phyloP scores from a whole-genome alignment of 2,113 vertebrate species.

The Hiodon tergisus region DNA sequence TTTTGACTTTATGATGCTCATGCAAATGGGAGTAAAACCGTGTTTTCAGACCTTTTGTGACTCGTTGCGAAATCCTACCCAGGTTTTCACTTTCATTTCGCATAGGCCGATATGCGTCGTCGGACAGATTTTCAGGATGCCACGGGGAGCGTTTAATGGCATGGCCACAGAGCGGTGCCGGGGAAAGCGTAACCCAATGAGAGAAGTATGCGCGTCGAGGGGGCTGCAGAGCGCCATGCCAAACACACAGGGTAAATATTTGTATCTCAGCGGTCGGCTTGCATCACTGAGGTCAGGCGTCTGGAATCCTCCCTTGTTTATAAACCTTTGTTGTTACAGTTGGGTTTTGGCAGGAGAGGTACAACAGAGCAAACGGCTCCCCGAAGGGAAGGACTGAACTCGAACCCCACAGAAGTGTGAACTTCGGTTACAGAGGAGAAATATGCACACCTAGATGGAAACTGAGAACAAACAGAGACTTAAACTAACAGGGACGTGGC shows the following conservation, averaged over 20 bases:
- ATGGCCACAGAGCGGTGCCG: constrained; percentile 17
- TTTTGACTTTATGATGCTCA: constrained; percentile 21
- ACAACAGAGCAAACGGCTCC: constrained; percentile 64
- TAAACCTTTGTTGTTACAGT: constrained; percentile 93
- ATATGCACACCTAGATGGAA: background rate
- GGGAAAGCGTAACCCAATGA: constrained; percentile 80
- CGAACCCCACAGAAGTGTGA: constrained; percentile 21
- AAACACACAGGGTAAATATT: constrained; percentile 87
- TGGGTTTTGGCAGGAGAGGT: constrained; percentile 73
- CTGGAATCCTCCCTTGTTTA: constrained; percentile 91
- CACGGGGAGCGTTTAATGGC: constrained; percentile 8
- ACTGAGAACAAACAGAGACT: background rate
- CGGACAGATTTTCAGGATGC: constrained; percentile 8
- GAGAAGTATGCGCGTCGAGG: constrained; percentile 73
- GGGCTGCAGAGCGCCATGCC: constrained; percentile 67
- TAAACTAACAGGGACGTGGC: background rate
- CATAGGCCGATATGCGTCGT: constrained; percentile 5
- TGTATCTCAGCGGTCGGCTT: constrained; percentile 85
- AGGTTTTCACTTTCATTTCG: constrained; percentile 9
- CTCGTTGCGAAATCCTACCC: constrained; percentile 15
- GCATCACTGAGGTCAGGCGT: constrained; percentile 82
- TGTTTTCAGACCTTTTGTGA: constrained; percentile 14
- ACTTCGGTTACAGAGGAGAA: background rate
- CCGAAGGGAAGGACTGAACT: constrained; percentile 53
- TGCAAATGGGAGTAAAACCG: background rate